Evolutionary conservation across 1,140 invertebrate species (phyloP), one percentile per base, ranked within the genome.

Genomic region (Drosophila pruinosa): DNA sequence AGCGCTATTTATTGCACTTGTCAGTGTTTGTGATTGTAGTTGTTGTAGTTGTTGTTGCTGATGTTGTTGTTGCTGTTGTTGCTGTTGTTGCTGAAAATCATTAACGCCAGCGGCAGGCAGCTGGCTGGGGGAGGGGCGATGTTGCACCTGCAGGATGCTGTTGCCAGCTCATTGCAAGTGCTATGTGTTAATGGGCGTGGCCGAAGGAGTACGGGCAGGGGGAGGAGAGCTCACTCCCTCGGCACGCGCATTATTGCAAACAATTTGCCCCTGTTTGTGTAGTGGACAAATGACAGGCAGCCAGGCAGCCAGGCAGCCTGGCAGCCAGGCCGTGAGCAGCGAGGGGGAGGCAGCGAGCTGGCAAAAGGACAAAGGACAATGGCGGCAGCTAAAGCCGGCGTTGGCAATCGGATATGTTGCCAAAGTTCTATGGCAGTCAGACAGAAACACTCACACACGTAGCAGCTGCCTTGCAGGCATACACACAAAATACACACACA

Each of bases 221-320:
- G 2, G 12, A n/a, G 34, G 7, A 3, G 34, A n/a, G 41, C 22
- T 53, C 67, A 48, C 58, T 72, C 79, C 63, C 70, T 72, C 86
- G 81, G 59, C 69, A 81, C 77, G 82, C 64, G 82, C 75, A 88
- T 88, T 88, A 88, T 88, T 88, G 75, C 78, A 88, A 88, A 88
- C 82, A 88, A 82, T 88, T 88, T 88, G 78, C 78, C 67, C 22
- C 72, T 78, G 79, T 75, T 82, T 82, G 79, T 82, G 79, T 62
- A 63, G 54, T 75, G 76, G 80, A 86, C 78, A 88, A 82, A 88
- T 88, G 78, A 62, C 70, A 77, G 63, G 43, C 52, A 53, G 57
- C 12, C 17, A 26, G 56, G 56, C 17, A 21, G 43, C 7, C 14
- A 10, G 34, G n/a, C n/a, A n/a, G n/a, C n/a, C n/a, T n/a, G n/a